phyloP scores from a whole-genome alignment of 64 coral and sea anemone species.

The Actinia tenebrosa region DNA sequence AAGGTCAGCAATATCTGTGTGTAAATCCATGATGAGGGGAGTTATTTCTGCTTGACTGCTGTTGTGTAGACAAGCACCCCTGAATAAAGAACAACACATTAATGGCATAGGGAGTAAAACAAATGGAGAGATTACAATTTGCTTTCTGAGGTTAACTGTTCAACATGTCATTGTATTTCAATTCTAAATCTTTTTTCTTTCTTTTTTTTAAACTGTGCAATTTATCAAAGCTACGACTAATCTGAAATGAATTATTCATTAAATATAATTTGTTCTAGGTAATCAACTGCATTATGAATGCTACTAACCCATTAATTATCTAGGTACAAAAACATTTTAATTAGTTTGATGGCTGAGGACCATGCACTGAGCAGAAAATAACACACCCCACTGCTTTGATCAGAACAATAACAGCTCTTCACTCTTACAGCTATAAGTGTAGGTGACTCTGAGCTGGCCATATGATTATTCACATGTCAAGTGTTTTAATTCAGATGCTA shows the following conservation, averaged over 20 bases:
- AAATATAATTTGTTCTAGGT: too few relatives aligned
- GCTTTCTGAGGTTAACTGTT: too few relatives aligned
- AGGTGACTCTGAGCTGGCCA: neutral
- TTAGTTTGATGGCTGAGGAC: neutral
- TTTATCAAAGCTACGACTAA: neutral
- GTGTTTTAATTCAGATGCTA: neutral
- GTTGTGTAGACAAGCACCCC: constrained; percentile 40
- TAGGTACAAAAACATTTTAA: too few relatives aligned
- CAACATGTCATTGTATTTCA: too few relatives aligned
- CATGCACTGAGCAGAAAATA: neutral
- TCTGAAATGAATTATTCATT: too few relatives aligned
- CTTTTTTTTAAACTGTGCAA: too few relatives aligned
- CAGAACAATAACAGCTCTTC: neutral
- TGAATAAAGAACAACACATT: constrained; percentile 1
- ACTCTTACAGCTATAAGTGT: neutral
- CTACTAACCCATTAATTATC: too few relatives aligned
- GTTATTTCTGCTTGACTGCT: constrained; percentile 50
- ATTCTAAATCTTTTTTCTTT: too few relatives aligned
- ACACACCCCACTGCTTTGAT: neutral
- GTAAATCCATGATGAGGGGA: constrained; percentile 77
- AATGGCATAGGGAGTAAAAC: neutral
- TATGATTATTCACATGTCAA: neutral
- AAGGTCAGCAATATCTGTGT: constrained; percentile 97
- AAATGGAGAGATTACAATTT: neutral
- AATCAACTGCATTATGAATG: too few relatives aligned